phyloP scores from a whole-genome alignment of 2,797 vertebrate species.

The Allobates femoralis region DNA sequence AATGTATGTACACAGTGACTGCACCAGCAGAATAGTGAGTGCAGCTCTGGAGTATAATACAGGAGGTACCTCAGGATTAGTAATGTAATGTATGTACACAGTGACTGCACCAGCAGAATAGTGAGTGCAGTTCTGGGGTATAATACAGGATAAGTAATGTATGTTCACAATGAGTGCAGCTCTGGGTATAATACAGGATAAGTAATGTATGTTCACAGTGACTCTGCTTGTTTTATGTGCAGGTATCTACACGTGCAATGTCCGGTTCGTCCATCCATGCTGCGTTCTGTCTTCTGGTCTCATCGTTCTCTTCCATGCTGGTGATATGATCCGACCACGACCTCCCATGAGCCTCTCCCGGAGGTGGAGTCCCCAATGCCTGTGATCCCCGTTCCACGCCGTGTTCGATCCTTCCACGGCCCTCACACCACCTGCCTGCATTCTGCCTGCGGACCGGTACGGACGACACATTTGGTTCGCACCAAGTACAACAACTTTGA shows the following conservation, averaged over 20 bases:
- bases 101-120: too few relatives aligned
- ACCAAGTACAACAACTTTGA: constrained; percentile 99
- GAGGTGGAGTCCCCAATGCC: constrained; percentile 84
- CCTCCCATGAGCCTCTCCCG: constrained; percentile 69
- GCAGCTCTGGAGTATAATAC: too few relatives aligned
- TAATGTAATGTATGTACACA: too few relatives aligned
- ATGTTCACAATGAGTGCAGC: too few relatives aligned
- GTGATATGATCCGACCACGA: constrained; percentile 65
- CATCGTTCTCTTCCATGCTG: neutral
- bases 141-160: too few relatives aligned
- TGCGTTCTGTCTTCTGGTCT: neutral
- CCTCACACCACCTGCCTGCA: constrained; percentile 98
- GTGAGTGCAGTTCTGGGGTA: too few relatives aligned
- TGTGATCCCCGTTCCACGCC: constrained; percentile 96
- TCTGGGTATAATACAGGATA: too few relatives aligned
- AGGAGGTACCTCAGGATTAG: too few relatives aligned
- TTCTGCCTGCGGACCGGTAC: constrained; percentile 89
- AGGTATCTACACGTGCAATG: constrained; percentile 68
- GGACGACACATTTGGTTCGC: constrained; percentile 87
- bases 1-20: too few relatives aligned
- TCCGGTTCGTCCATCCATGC: constrained; percentile 33
- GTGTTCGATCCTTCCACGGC: constrained; percentile 97
- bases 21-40: too few relatives aligned
- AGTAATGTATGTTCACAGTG: too few relatives aligned
- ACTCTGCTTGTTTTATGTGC: constrained; percentile 61